Evolutionary conservation across 35 echinoderm and acorn worm species (phyloP).

Genomic region (Nesometra sesokonis): DNA sequence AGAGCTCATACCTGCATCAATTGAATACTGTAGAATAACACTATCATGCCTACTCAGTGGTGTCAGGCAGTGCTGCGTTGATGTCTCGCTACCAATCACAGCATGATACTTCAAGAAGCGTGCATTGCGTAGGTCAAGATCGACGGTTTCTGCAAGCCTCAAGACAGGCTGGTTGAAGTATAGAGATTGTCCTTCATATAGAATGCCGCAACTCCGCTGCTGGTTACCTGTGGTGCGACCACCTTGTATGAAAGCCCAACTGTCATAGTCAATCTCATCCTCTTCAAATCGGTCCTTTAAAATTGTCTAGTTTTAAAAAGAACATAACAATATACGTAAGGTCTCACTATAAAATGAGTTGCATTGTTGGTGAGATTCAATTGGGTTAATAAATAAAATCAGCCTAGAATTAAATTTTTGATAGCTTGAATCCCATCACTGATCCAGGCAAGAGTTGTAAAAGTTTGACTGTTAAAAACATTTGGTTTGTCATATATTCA

Average conservation of each 20-base stretch:
- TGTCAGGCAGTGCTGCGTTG: conserved; percentile 19
- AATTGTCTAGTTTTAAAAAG: conserved; percentile 37
- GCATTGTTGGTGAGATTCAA: too few relatives aligned
- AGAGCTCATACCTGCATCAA: conserved; percentile 54
- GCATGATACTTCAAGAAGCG: conserved; percentile 57
- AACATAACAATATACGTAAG: too few relatives aligned
- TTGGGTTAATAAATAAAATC: too few relatives aligned
- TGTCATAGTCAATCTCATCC: conserved; percentile 1
- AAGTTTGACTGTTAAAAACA: too few relatives aligned
- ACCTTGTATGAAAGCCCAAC: conserved; percentile 70
- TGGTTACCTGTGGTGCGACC: conserved; percentile 13
- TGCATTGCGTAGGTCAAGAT: conserved; percentile 80
- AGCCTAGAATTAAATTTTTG: too few relatives aligned
- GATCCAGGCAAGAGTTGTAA: too few relatives aligned
- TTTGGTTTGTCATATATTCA: too few relatives aligned
- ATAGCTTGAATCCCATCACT: too few relatives aligned
- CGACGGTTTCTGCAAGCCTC: conserved; percentile 45
- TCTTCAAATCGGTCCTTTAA: conserved; percentile 51
- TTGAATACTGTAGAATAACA: conserved; percentile 75
- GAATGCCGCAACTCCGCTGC: conserved; percentile 33
- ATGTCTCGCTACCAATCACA: conserved; percentile 47
- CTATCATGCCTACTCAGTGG: conserved; percentile 41
- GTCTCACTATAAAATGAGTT: too few relatives aligned
- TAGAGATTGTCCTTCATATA: conserved; percentile 45
- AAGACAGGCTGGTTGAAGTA: conserved; percentile 68